phyloP scores from a whole-genome alignment of 2,113 vertebrate genomes.

The Gasterosteus aculeatus region DNA sequence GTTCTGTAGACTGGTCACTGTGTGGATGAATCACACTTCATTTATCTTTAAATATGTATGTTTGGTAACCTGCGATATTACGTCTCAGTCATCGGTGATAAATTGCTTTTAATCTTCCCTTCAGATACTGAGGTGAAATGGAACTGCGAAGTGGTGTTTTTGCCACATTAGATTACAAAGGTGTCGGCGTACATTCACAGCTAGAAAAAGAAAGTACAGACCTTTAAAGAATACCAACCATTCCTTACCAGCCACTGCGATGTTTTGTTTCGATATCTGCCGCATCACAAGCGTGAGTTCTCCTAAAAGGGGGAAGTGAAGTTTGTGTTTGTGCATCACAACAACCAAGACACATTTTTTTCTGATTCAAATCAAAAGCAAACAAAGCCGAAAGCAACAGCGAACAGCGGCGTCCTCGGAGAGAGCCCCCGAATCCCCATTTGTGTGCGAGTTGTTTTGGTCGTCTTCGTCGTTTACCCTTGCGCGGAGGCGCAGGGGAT shows the following conservation, averaged over 20 bases:
- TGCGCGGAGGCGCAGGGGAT: no score
- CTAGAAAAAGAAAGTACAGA: slow-evolving; percentile 1
- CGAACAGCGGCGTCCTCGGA: background rate
- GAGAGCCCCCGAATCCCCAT: slow-evolving; percentile 12
- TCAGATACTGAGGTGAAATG: slow-evolving; percentile 18
- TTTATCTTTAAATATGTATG: slow-evolving; percentile 14
- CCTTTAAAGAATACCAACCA: background rate
- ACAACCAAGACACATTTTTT: background rate
- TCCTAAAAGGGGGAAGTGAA: background rate
- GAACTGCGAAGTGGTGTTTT: slow-evolving; percentile 3
- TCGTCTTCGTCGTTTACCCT: slow-evolving; percentile 1
- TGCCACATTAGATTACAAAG: background rate
- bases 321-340: background rate
- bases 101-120: slow-evolving; percentile 18
- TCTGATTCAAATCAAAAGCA: slow-evolving; percentile 22
- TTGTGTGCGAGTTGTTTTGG: background rate
- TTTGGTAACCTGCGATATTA: background rate
- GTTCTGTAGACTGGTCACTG: background rate
- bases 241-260: slow-evolving; percentile 11
- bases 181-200: slow-evolving; percentile 14
- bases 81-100: background rate
- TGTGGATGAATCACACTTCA: background rate
- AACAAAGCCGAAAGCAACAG: slow-evolving; percentile 30
- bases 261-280: slow-evolving; percentile 15
- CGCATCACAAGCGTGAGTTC: slow-evolving; percentile 20